These are phyloP conservation scores for Amiota communis DNA, from an alignment of 2,888 invertebrate genomes.

Conservation along the genomic window DNA sequence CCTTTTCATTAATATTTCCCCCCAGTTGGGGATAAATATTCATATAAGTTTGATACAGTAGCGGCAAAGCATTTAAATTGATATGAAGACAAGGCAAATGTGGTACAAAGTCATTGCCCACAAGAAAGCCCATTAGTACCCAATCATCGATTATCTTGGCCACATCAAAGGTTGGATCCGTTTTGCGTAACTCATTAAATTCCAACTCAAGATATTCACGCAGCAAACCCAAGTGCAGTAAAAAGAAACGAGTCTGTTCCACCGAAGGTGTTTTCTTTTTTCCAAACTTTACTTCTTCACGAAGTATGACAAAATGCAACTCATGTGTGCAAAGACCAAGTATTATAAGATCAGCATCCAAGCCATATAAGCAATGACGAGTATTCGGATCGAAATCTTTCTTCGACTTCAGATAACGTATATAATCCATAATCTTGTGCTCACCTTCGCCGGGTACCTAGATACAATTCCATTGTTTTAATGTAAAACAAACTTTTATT, in stretches of 20 bases:
- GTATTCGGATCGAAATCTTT: slow-evolving; percentile 92
- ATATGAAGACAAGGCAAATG: slow-evolving; percentile 96
- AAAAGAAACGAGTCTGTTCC: slow-evolving; percentile 93
- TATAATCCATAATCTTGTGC: slow-evolving; percentile 99
- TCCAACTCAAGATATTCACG: slow-evolving; percentile 95
- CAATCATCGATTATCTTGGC: slow-evolving; percentile 97
- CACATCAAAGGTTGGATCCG: slow-evolving; percentile 83
- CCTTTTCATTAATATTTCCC: slow-evolving; percentile 96
- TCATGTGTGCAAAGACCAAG: slow-evolving; percentile 96
- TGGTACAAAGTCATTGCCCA: slow-evolving; percentile 99
- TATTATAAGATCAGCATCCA: slow-evolving; percentile 98
- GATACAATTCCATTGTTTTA: not conserved
- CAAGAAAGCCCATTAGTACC: slow-evolving; percentile 97
- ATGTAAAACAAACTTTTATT: not conserved
- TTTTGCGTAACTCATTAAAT: slow-evolving; percentile 81
- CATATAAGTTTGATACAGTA: slow-evolving; percentile 91
- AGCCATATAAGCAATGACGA: slow-evolving; percentile 95
- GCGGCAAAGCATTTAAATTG: slow-evolving; percentile 88
- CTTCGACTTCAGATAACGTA: slow-evolving; percentile 88
- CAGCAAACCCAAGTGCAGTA: slow-evolving; percentile 92
- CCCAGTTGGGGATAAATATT: slow-evolving; percentile 87
- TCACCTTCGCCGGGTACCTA: slow-evolving; percentile 97
- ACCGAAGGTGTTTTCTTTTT: slow-evolving; percentile 82
- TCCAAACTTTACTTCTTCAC: slow-evolving; percentile 93
- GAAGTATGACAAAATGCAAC: slow-evolving; percentile 92